phyloP scores from a whole-genome alignment of 2,113 vertebrate genomes.

The Anoplopoma fimbria region DNA sequence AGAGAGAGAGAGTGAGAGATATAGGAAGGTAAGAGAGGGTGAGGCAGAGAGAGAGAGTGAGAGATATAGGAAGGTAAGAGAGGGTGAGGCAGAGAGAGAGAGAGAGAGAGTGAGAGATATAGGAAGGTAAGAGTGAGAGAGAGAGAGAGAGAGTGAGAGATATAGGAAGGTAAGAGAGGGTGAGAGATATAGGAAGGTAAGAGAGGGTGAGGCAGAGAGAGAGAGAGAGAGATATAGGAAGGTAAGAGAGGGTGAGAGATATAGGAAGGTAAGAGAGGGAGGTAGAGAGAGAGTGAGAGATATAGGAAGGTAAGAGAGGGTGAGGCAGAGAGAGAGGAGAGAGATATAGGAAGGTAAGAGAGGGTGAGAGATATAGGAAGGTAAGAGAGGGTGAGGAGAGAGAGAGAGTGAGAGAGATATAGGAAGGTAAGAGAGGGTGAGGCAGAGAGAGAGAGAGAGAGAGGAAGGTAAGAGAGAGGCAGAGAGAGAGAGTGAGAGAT shows the following conservation, averaged over 20 bases:
- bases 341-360: too few relatives aligned
- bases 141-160: conserved; percentile 38
- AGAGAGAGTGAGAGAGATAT: not conserved
- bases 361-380: not conserved
- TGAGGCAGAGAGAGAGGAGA: not conserved
- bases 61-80: too few relatives aligned
- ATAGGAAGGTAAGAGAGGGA: not conserved
- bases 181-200: not conserved
- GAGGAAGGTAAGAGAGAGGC: not conserved
- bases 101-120: conserved; percentile 39
- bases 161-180: not conserved
- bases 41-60: conserved; percentile 36
- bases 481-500: not conserved
- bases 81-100: conserved; percentile 37
- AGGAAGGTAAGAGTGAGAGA: too few relatives aligned
- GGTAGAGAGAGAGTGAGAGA: not conserved
- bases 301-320: not conserved
- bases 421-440: too few relatives aligned
- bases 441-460: not conserved
- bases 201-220: not conserved
- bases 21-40: too few relatives aligned
- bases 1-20: conserved; percentile 39
- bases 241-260: not conserved
- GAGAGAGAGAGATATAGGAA: not conserved
- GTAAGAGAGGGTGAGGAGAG: not conserved